A percentile compares a stretch with the other conserved stretches of the same genome.
Conservation (phyloP, 37 sponge, comb jelly and placozoan species). For the Petrosia ficiformis region DNA sequence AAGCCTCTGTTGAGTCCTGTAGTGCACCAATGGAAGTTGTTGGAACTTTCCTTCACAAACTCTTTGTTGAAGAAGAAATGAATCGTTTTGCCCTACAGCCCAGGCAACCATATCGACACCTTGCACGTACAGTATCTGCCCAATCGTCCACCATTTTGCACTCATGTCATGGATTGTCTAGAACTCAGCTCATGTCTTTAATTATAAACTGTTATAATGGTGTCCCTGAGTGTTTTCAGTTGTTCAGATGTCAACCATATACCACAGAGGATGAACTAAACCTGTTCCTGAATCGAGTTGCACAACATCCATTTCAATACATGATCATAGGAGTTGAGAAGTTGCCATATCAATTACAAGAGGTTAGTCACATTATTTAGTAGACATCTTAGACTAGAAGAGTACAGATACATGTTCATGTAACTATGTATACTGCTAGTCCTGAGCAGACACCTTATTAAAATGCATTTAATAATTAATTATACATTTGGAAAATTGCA, state of each 20-base stretch:
- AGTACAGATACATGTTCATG: too few species aligned
- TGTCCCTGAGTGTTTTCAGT: conserved; percentile 35
- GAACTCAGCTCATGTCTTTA: conserved; percentile 17
- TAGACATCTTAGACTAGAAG: background rate
- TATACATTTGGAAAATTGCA: too few species aligned
- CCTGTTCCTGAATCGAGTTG: conserved; percentile 24
- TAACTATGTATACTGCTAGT: too few species aligned
- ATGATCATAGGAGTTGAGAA: conserved; percentile 47
- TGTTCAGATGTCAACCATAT: conserved; percentile 23
- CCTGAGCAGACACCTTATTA: too few species aligned
- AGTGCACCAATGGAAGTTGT: conserved; percentile 51
- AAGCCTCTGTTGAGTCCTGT: background rate
- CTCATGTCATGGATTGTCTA: conserved; percentile 7
- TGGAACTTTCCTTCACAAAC: conserved; percentile 38
- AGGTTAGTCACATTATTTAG: conserved; percentile 12
- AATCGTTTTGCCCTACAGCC: conserved; percentile 19
- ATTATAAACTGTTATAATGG: conserved; percentile 43
- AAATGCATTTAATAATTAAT: too few species aligned
- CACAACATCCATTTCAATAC: conserved; percentile 25
- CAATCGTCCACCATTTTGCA: conserved; percentile 46
- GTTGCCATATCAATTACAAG: conserved; percentile 60
- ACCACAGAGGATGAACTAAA: conserved; percentile 38
- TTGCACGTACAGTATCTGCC: conserved; percentile 11
- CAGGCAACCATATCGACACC: background rate
- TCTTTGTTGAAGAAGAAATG: conserved; percentile 35